These are phyloP conservation scores for Stratiomys singularior DNA, from an alignment of 2,888 invertebrate species.

Conservation along the genomic window DNA sequence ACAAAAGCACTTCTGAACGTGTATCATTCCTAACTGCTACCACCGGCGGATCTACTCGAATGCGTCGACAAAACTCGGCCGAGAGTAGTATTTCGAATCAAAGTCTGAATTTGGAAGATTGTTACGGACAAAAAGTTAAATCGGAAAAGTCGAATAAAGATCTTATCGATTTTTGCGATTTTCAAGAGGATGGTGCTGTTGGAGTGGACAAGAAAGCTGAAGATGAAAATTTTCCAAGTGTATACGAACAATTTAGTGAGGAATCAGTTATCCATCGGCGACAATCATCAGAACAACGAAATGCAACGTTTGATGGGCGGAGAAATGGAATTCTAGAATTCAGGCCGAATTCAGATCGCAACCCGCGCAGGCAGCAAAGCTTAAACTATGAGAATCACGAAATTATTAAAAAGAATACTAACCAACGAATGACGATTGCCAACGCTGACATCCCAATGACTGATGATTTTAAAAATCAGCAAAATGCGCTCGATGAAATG, in stretches of 20 bases:
- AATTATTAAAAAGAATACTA: slow-evolving; percentile 56
- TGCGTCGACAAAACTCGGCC: slow-evolving; percentile 64
- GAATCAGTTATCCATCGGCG: slow-evolving; percentile 61
- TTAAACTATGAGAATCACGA: slow-evolving; percentile 65
- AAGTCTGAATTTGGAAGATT: slow-evolving; percentile 63
- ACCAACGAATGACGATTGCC: slow-evolving; percentile 55
- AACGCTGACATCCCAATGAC: slow-evolving; percentile 54
- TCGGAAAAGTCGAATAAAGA: slow-evolving; percentile 57
- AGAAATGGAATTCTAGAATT: slow-evolving; percentile 63
- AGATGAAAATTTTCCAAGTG: slow-evolving; percentile 32
- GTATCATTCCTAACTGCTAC: slow-evolving; percentile 58
- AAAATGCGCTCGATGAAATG: slow-evolving; percentile 57
- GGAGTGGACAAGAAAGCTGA: slow-evolving; percentile 50
- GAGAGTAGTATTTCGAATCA: slow-evolving; percentile 66
- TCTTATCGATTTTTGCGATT: slow-evolving; percentile 63
- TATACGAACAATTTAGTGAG: slow-evolving; percentile 55
- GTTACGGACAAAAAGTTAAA: slow-evolving; percentile 48
- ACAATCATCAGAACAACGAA: slow-evolving; percentile 61
- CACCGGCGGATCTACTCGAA: slow-evolving; percentile 54
- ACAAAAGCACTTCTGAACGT: slow-evolving; percentile 59
- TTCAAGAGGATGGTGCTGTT: slow-evolving; percentile 56
- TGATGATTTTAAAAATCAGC: slow-evolving; percentile 57
- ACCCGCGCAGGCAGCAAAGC: slow-evolving; percentile 61
- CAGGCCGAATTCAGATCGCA: slow-evolving; percentile 20
- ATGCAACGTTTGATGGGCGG: slow-evolving; percentile 62